Percentiles rank a stretch among this genome's conserved stretches.
phyloP scores from a whole-genome alignment of 2,113 vertebrate species.

The Megaceryle torquata region DNA sequence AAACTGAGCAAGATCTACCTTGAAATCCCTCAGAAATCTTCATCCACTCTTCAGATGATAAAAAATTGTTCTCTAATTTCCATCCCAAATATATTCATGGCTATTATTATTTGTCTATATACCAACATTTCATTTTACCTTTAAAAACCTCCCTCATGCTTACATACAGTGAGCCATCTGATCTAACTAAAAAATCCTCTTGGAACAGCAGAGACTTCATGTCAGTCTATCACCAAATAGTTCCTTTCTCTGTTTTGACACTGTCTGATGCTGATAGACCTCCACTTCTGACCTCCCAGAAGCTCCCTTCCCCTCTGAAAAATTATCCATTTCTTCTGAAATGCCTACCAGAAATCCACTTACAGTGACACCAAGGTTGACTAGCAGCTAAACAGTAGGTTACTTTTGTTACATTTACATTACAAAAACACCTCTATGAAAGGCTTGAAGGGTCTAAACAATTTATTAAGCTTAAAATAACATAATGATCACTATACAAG shows the following conservation, averaged over 20 bases:
- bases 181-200: neutral
- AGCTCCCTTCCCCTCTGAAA: neutral
- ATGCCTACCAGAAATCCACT: neutral
- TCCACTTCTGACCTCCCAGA: neutral
- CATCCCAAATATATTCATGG: neutral
- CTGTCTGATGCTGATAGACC: neutral
- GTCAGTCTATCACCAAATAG: neutral
- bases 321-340: neutral
- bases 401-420: neutral
- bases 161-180: neutral
- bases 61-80: neutral
- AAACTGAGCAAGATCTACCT: neutral
- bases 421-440: neutral
- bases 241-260: neutral
- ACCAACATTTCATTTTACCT: neutral
- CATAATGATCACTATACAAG: neutral
- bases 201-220: neutral
- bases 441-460: neutral
- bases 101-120: neutral
- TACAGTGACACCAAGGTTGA: neutral
- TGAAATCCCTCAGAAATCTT: neutral
- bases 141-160: neutral
- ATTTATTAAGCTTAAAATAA: constrained; percentile 43
- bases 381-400: neutral
- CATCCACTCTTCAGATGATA: neutral